phyloP scores from a whole-genome alignment of 2,113 vertebrate genomes.

The Arvicanthis niloticus region DNA sequence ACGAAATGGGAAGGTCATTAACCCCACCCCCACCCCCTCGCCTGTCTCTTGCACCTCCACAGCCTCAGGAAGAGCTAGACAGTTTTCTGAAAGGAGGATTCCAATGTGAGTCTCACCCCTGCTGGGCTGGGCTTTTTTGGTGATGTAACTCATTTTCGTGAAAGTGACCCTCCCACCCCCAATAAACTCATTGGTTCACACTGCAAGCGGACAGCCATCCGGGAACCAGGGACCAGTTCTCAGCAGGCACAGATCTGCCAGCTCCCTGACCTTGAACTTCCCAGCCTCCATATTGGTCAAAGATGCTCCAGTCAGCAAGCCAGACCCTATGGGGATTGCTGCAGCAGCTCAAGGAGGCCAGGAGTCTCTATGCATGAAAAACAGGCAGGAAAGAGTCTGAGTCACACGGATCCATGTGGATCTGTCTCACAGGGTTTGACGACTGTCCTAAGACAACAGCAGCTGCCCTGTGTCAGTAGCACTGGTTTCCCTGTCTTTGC shows the following conservation, averaged over 20 bases:
- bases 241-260: neutral
- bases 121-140: neutral
- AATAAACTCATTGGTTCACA: neutral
- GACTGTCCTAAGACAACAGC: neutral
- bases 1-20: neutral
- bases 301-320: neutral
- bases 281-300: neutral
- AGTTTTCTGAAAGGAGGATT: neutral
- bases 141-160: neutral
- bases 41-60: neutral
- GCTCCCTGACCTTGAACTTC: neutral
- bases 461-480: neutral
- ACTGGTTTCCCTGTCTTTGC: neutral
- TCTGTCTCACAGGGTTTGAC: neutral
- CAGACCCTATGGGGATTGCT: neutral
- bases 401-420: neutral
- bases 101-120: neutral
- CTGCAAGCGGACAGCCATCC: neutral
- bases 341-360: neutral
- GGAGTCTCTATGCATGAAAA: slow-evolving; percentile 8
- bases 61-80: neutral
- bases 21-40: neutral
- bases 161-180: neutral
- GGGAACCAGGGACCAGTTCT: neutral
- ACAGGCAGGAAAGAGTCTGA: neutral